phyloP scores from a whole-genome alignment of 2,888 invertebrate genomes.

The Abrostola triplasia region DNA sequence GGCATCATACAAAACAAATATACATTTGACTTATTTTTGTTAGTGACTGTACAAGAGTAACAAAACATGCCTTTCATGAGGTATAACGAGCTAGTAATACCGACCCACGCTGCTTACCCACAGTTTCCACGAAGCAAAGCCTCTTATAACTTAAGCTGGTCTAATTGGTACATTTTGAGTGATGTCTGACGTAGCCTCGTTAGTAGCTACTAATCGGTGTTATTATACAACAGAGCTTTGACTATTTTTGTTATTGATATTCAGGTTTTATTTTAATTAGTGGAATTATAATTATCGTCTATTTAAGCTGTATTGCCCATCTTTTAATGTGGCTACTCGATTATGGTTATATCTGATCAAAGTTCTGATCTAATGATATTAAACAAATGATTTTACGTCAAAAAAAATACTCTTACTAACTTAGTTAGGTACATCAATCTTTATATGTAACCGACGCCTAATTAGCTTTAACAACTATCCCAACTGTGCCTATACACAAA shows the following conservation, averaged over 20 bases:
- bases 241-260: neutral
- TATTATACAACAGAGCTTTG: neutral
- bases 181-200: slow-evolving; percentile 39
- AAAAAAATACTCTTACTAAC: too few species aligned
- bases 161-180: slow-evolving; percentile 54
- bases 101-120: slow-evolving; percentile 21
- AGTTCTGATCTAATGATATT: too few species aligned
- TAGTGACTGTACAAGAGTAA: neutral
- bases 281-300: too few species aligned
- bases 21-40: neutral
- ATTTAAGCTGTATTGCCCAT: too few species aligned
- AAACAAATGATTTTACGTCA: too few species aligned
- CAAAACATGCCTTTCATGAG: neutral
- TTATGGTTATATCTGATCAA: too few species aligned
- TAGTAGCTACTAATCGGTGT: slow-evolving; percentile 23
- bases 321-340: too few species aligned
- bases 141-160: slow-evolving; percentile 56
- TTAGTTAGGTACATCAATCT: too few species aligned
- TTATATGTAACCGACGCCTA: too few species aligned
- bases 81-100: slow-evolving; percentile 28
- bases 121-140: slow-evolving; percentile 48
- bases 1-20: too few species aligned
- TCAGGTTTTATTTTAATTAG: too few species aligned
- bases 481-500: neutral
- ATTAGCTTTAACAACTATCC: too few species aligned